Conservation (phyloP, 1,140 invertebrate genomes). For the Oryctes rhinoceros region DNA sequence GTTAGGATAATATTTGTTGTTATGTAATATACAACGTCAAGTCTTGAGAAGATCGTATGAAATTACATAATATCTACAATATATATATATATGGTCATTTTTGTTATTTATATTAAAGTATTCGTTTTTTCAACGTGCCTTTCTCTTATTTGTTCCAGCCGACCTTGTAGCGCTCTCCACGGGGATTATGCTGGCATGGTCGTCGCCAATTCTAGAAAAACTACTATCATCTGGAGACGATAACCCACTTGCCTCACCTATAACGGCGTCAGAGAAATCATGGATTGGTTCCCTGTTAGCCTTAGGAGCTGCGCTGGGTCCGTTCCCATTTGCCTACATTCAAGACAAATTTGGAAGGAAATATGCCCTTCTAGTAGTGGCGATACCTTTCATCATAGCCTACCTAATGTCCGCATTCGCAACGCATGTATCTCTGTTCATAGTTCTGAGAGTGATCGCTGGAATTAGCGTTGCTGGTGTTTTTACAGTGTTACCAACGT, state of each 20-base stretch:
- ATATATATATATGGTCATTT: too few species aligned
- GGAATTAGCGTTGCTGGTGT: slow-evolving; percentile 62
- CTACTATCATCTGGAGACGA: slow-evolving; percentile 55
- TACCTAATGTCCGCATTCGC: slow-evolving; percentile 59
- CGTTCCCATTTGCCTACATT: slow-evolving; percentile 55
- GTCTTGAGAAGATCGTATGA: too few species aligned
- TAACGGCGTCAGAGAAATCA: slow-evolving; percentile 66
- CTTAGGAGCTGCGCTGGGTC: slow-evolving; percentile 75
- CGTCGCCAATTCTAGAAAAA: slow-evolving; percentile 70
- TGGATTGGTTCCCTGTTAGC: slow-evolving; percentile 85
- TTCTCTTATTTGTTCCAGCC: slow-evolving; percentile 59
- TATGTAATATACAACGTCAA: too few species aligned
- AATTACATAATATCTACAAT: too few species aligned
- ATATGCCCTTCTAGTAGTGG: slow-evolving; percentile 54
- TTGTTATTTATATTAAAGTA: too few species aligned
- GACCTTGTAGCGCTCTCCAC: slow-evolving; percentile 70
- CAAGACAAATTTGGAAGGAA: slow-evolving; percentile 60
- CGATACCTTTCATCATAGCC: slow-evolving; percentile 57
- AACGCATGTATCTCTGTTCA: slow-evolving; percentile 54
- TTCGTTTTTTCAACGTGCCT: neutral
- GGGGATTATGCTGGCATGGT: slow-evolving; percentile 74
- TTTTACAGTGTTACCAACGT: slow-evolving; percentile 64
- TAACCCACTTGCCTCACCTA: slow-evolving; percentile 52
- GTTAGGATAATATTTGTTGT: too few species aligned
- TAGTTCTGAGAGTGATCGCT: slow-evolving; percentile 59